These are phyloP conservation scores for Beris morrisii DNA, from an alignment of 2,888 invertebrate species.

Conservation along the genomic window DNA sequence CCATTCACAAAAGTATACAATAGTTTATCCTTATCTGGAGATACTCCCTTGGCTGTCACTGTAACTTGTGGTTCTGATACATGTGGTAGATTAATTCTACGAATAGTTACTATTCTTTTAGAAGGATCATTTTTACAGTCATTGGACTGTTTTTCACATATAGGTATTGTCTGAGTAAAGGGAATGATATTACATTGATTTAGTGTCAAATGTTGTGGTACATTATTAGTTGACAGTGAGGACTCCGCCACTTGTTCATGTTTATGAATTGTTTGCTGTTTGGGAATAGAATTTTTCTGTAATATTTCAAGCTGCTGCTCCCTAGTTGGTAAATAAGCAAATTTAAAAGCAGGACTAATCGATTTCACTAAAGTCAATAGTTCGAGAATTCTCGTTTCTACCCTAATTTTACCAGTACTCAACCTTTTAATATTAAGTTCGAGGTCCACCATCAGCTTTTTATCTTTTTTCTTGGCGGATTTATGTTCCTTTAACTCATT, in stretches of 20 bases:
- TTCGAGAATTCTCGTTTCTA: conserved; percentile 53
- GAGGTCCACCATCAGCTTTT: conserved; percentile 52
- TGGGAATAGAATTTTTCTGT: too few relatives aligned
- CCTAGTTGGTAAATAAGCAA: conserved; percentile 54
- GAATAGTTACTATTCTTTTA: conserved; percentile 70
- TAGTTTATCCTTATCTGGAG: conserved; percentile 72
- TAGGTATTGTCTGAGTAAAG: too few relatives aligned
- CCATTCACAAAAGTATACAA: conserved; percentile 71
- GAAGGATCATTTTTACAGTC: conserved; percentile 47
- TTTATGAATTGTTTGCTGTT: too few relatives aligned
- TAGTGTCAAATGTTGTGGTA: too few relatives aligned
- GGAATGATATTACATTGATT: too few relatives aligned
- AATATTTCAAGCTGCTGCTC: conserved; percentile 39
- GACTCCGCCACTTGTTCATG: too few relatives aligned
- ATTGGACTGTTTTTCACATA: neutral
- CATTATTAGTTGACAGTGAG: too few relatives aligned
- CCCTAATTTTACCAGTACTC: conserved; percentile 53
- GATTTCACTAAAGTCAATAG: conserved; percentile 53
- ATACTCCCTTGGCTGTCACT: conserved; percentile 73
- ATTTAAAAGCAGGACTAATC: conserved; percentile 52
- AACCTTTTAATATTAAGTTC: conserved; percentile 54
- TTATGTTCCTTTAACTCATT: conserved; percentile 50
- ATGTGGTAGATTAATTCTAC: conserved; percentile 68
- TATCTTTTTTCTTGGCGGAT: conserved; percentile 48
- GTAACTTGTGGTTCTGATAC: conserved; percentile 71